Evolutionary conservation across 2,797 vertebrate species (phyloP).

Genomic region (Dicrostonyx torquatus): DNA sequence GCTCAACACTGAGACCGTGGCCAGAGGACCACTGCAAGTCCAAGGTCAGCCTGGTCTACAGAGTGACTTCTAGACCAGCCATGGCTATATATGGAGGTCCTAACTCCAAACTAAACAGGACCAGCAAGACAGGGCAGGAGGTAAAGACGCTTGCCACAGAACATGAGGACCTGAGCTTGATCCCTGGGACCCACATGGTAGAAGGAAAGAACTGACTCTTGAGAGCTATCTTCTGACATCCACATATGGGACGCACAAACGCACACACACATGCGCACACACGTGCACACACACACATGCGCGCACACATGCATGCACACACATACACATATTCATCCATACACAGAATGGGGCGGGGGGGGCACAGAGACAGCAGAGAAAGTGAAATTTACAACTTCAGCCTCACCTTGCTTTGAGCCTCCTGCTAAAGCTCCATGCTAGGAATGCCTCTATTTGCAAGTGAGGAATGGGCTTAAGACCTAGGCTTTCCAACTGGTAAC

Average conservation of each 20-base stretch:
- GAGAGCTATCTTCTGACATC: background rate
- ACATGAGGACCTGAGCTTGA: background rate
- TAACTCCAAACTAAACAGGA: background rate
- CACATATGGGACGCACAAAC: background rate
- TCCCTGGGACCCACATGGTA: background rate
- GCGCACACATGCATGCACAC: too few relatives aligned
- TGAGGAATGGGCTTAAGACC: background rate
- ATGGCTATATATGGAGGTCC: background rate
- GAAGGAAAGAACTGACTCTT: background rate
- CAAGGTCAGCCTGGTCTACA: background rate
- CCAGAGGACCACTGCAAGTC: background rate
- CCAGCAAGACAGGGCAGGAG: background rate
- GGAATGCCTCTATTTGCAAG: background rate
- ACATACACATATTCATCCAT: background rate
- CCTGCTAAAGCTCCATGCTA: background rate
- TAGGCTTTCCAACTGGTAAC: slow-evolving; percentile 15
- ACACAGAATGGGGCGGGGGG: background rate
- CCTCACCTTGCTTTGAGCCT: background rate
- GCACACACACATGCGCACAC: background rate
- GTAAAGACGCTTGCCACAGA: background rate
- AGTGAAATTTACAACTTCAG: background rate
- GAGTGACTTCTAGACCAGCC: background rate
- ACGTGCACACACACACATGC: background rate
- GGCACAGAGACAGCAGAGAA: background rate
- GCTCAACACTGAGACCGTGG: background rate